These are phyloP conservation scores for Rhabdomys pumilio DNA, from an alignment of 2,797 vertebrate genomes.

Conservation along the genomic window DNA sequence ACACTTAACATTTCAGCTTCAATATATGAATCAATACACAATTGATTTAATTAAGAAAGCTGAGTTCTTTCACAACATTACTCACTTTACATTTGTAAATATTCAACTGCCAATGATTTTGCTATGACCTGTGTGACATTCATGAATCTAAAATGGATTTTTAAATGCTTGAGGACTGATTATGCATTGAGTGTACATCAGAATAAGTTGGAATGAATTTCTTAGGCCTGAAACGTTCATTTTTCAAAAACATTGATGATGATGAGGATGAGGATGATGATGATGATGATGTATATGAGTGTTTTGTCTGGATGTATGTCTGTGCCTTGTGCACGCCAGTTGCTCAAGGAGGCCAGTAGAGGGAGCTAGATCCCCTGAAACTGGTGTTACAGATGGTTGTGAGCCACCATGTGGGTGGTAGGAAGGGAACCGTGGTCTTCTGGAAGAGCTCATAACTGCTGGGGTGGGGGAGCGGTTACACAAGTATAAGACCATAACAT, in stretches of 20 bases:
- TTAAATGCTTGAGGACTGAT: conserved; percentile 21
- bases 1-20: conserved; percentile 59
- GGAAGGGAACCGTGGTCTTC: background rate
- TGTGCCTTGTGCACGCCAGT: background rate
- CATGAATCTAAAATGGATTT: conserved; percentile 45
- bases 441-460: background rate
- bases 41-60: conserved; percentile 73
- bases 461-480: background rate
- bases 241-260: background rate
- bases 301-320: background rate
- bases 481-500: conserved; percentile 52
- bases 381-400: background rate
- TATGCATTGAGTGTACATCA: conserved; percentile 39
- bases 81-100: conserved; percentile 42
- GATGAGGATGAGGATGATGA: too few species aligned
- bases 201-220: conserved; percentile 51
- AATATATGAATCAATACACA: conserved; percentile 63
- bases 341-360: background rate
- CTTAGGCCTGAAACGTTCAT: conserved; percentile 54
- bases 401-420: background rate
- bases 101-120: conserved; percentile 68
- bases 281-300: background rate
- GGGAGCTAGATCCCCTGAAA: background rate
- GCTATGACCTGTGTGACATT: conserved; percentile 38
- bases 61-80: conserved; percentile 65